Percentiles rank a stretch among this genome's conserved stretches.
These are phyloP conservation scores for Xenopus borealis DNA, from an alignment of 2,113 vertebrate genomes.

Conservation along the genomic window DNA sequence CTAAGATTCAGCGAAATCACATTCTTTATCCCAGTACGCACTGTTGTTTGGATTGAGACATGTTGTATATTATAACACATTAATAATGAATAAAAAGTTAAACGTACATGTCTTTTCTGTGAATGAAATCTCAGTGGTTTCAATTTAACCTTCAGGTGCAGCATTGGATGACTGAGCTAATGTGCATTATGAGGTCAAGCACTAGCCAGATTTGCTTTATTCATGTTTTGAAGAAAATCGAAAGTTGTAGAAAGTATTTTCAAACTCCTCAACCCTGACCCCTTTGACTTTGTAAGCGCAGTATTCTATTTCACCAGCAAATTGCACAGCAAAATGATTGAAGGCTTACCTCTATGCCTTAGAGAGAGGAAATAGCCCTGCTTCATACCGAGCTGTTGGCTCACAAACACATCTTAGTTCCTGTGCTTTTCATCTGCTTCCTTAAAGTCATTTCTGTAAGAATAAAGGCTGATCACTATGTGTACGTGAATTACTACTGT, in stretches of 20 bases:
- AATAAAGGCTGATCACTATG: slow-evolving; percentile 30
- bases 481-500: slow-evolving; percentile 23
- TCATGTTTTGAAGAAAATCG: background rate
- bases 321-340: slow-evolving; percentile 14
- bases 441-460: slow-evolving; percentile 21
- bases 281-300: slow-evolving; percentile 12
- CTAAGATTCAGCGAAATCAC: too few species aligned
- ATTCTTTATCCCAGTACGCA: too few species aligned
- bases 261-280: slow-evolving; percentile 1
- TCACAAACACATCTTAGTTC: slow-evolving; percentile 10
- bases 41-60: too few species aligned
- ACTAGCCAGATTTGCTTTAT: background rate
- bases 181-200: background rate
- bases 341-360: slow-evolving; percentile 6
- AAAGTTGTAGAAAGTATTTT: background rate
- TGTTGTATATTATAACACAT: too few species aligned
- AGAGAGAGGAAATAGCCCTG: slow-evolving; percentile 26
- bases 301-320: slow-evolving; percentile 7
- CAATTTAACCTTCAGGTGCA: too few species aligned
- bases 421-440: slow-evolving; percentile 14
- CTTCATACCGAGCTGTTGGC: slow-evolving; percentile 14
- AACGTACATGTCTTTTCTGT: too few species aligned
- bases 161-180: too few species aligned
- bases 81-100: too few species aligned
- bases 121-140: too few species aligned